Conservation (phyloP, 1,140 invertebrate genomes). For the Drosophila orena region DNA sequence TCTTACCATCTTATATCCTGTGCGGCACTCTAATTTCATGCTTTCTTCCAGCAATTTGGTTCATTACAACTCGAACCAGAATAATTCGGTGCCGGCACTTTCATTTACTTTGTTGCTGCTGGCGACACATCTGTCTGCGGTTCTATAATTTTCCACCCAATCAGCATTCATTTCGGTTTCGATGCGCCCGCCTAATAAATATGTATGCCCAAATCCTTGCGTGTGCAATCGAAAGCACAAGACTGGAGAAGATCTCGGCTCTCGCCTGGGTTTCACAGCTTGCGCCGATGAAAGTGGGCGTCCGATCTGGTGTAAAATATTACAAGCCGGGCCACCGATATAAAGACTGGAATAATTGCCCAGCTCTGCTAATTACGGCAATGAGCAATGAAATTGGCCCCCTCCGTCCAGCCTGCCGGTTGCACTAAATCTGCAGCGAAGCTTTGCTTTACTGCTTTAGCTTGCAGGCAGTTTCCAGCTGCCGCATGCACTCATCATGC, state of each 20-base stretch:
- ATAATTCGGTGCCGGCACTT: constrained; percentile 41
- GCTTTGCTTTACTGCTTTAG: constrained; percentile 58
- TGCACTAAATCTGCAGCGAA: constrained; percentile 84
- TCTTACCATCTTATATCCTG: background rate
- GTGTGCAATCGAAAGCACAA: constrained; percentile 52
- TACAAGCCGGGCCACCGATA: constrained; percentile 40
- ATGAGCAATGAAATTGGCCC: constrained; percentile 66
- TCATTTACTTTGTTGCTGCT: constrained; percentile 50
- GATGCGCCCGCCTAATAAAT: constrained; percentile 48
- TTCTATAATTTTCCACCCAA: constrained; percentile 49
- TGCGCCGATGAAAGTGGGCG: constrained; percentile 75
- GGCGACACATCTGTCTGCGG: constrained; percentile 49
- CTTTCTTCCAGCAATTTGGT: background rate
- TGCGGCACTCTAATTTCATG: background rate
- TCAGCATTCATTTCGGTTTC: constrained; percentile 72
- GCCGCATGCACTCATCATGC: constrained; percentile 68
- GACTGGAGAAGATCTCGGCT: constrained; percentile 10
- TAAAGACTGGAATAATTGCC: constrained; percentile 67
- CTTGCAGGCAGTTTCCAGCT: constrained; percentile 23
- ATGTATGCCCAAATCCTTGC: constrained; percentile 56
- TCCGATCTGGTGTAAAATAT: constrained; percentile 45
- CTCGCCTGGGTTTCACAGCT: constrained; percentile 26
- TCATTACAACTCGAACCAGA: background rate
- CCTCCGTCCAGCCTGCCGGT: constrained; percentile 35
- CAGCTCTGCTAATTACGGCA: constrained; percentile 78